phyloP scores from a whole-genome alignment of 2,888 invertebrate genomes.

The Dimorphilus gyrociliatus region DNA sequence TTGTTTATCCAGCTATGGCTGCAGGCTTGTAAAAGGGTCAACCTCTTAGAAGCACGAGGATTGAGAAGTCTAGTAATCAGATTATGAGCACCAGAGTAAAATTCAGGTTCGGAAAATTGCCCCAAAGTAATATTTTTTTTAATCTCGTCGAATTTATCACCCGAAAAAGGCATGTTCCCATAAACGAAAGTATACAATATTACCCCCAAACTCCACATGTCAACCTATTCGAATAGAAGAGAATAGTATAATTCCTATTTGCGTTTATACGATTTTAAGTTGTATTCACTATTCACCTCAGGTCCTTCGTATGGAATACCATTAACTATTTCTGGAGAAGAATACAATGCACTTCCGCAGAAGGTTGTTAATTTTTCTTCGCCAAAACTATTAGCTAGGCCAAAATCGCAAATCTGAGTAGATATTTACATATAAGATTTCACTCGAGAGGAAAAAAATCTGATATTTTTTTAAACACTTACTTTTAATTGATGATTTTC shows the following conservation, averaged over 20 bases:
- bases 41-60: too few relatives aligned
- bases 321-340: constrained; percentile 92
- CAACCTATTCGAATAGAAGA: constrained; percentile 34
- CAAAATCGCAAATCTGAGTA: constrained; percentile 98
- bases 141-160: constrained; percentile 87
- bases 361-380: constrained; percentile 73
- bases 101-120: constrained; percentile 89
- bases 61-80: too few relatives aligned
- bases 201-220: constrained; percentile 75
- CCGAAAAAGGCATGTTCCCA: constrained; percentile 97
- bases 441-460: constrained; percentile 2
- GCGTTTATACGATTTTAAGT: too few relatives aligned
- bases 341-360: constrained; percentile 88
- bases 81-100: constrained; percentile 76
- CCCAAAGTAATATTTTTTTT: constrained; percentile 92
- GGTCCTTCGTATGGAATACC: constrained; percentile 92
- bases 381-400: constrained; percentile 88
- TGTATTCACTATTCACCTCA: constrained; percentile 48
- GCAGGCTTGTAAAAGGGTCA: too few relatives aligned
- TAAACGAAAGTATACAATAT: constrained; percentile 92
- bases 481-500: constrained; percentile 87
- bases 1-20: too few relatives aligned
- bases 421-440: too few relatives aligned
- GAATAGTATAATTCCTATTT: too few relatives aligned
- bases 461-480: constrained; percentile 19